Evolutionary conservation across 2,888 invertebrate genomes (phyloP).

Genomic region (Stenoptilia bipunctidactyla): DNA sequence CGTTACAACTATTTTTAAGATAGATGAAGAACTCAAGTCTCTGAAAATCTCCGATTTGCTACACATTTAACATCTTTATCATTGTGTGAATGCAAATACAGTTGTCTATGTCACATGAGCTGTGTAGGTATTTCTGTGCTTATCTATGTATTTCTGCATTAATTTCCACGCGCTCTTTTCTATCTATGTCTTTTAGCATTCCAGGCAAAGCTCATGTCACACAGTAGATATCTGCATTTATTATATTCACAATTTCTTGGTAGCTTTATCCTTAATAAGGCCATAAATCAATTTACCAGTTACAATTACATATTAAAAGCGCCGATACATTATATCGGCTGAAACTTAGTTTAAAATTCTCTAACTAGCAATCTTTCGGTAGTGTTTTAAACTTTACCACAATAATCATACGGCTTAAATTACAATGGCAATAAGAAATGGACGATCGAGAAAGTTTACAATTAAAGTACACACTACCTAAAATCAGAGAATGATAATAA

Average conservation of each 20-base stretch:
- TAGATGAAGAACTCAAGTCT: neutral
- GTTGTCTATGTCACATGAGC: neutral
- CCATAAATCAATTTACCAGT: constrained; percentile 37
- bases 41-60: neutral
- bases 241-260: constrained; percentile 8
- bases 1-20: neutral
- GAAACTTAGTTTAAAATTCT: constrained; percentile 31
- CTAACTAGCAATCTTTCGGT: constrained; percentile 31
- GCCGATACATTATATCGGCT: constrained; percentile 10
- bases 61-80: neutral
- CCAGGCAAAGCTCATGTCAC: too few species aligned
- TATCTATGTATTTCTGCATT: too few species aligned
- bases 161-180: too few species aligned
- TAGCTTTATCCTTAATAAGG: constrained; percentile 38
- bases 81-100: neutral
- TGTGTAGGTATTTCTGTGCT: too few species aligned
- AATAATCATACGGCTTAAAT: constrained; percentile 3
- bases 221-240: too few species aligned
- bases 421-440: constrained; percentile 3
- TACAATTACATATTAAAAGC: constrained; percentile 1
- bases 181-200: too few species aligned
- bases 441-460: neutral
- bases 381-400: constrained; percentile 11
- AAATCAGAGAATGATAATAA: too few species aligned
- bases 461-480: neutral